These are phyloP conservation scores for Brachyhypopomus gauderio DNA, from an alignment of 2,113 vertebrate genomes.

Conservation along the genomic window DNA sequence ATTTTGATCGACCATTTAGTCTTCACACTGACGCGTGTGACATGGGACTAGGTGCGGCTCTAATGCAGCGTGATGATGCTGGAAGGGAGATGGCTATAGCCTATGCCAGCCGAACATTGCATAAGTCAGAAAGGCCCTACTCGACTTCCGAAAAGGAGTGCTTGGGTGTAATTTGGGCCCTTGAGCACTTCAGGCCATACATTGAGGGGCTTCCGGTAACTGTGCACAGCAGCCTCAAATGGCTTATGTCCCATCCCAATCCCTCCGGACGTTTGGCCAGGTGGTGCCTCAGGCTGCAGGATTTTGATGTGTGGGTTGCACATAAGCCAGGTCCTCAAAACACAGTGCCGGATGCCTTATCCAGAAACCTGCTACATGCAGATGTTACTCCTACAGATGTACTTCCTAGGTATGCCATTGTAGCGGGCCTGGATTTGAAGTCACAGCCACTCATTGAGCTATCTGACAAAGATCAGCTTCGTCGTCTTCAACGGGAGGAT, in stretches of 20 bases:
- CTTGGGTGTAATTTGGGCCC: slow-evolving; percentile 4
- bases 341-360: background rate
- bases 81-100: slow-evolving; percentile 18
- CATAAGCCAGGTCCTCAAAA: background rate
- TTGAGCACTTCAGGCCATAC: background rate
- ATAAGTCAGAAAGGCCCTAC: background rate
- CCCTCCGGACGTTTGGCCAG: too few relatives aligned
- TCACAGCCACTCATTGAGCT: background rate
- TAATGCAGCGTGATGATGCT: slow-evolving; percentile 18
- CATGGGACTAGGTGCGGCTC: background rate
- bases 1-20: slow-evolving; percentile 21
- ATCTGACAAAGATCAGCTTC: too few relatives aligned
- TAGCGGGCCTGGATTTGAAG: background rate
- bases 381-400: too few relatives aligned
- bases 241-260: too few relatives aligned
- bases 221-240: too few relatives aligned
- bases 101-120: background rate
- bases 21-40: slow-evolving; percentile 35
- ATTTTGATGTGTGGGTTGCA: background rate
- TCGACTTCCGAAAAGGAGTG: background rate
- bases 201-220: slow-evolving; percentile 1
- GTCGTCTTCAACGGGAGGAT: too few relatives aligned
- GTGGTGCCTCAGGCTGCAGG: background rate
- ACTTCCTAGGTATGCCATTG: background rate
- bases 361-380: too few relatives aligned